phyloP scores from a whole-genome alignment of 2,888 invertebrate species.

The Bruchidius siliquastri region DNA sequence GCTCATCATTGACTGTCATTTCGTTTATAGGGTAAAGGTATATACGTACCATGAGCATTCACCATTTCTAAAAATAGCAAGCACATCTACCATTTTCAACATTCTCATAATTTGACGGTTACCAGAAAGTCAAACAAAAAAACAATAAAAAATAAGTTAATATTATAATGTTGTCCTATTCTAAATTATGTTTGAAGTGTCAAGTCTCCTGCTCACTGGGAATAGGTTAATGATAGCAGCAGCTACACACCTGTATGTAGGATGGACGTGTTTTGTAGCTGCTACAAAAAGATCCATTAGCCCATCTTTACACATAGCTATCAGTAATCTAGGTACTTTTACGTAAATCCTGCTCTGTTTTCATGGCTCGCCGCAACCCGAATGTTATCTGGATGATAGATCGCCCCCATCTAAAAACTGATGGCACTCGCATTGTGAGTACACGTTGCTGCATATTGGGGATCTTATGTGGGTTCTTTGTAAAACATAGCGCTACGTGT shows the following conservation, averaged over 20 bases:
- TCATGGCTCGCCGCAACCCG: neutral
- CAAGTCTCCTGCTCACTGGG: too few species aligned
- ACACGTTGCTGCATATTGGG: neutral
- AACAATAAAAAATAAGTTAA: too few species aligned
- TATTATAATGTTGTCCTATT: too few species aligned
- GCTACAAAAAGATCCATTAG: neutral
- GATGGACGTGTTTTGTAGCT: neutral
- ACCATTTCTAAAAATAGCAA: too few species aligned
- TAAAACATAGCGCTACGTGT: neutral
- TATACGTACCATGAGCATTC: too few species aligned
- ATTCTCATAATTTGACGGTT: too few species aligned
- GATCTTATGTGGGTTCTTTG: neutral
- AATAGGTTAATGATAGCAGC: too few species aligned
- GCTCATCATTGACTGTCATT: too few species aligned
- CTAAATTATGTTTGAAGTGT: too few species aligned
- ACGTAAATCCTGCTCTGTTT: neutral
- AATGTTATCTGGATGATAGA: neutral
- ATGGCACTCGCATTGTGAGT: neutral
- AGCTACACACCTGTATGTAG: neutral
- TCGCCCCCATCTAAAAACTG: neutral
- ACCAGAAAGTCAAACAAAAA: too few species aligned
- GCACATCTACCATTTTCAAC: too few species aligned
- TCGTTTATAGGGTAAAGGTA: too few species aligned
- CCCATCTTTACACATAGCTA: neutral
- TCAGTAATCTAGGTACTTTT: neutral